phyloP scores from a whole-genome alignment of 2,797 vertebrate species.

The Acanthurus tractus region DNA sequence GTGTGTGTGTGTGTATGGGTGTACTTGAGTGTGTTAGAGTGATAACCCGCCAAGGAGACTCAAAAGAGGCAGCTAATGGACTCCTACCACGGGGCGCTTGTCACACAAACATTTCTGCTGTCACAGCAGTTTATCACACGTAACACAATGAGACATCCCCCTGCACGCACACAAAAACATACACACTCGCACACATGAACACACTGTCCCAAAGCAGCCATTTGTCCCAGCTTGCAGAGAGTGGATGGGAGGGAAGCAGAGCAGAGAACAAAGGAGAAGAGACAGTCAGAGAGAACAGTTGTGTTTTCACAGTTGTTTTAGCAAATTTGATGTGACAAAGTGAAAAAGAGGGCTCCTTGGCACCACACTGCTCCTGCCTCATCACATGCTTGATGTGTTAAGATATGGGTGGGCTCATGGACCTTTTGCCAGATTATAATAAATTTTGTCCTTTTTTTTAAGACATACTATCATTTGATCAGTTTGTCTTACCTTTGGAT shows the following conservation, averaged over 20 bases:
- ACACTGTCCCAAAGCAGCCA: conserved; percentile 80
- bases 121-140: conserved; percentile 85
- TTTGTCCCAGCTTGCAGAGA: conserved; percentile 82
- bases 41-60: conserved; percentile 82
- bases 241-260: conserved; percentile 60
- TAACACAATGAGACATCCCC: conserved; percentile 70
- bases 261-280: conserved; percentile 74
- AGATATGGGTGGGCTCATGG: conserved; percentile 1
- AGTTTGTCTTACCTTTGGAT: neutral
- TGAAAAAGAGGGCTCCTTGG: conserved; percentile 85
- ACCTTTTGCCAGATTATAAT: conserved; percentile 13
- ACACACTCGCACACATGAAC: conserved; percentile 24
- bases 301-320: conserved; percentile 92
- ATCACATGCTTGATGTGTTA: conserved; percentile 52
- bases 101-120: conserved; percentile 89
- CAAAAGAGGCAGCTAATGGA: conserved; percentile 84
- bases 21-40: conserved; percentile 41
- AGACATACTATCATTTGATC: neutral
- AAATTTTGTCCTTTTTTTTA: conserved; percentile 14
- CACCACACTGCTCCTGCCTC: conserved; percentile 82
- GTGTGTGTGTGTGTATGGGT: neutral
- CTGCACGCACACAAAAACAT: conserved; percentile 32
- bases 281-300: conserved; percentile 82
- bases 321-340: conserved; percentile 92
- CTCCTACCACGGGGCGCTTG: conserved; percentile 79